These are phyloP conservation scores for Bombus waltoni DNA, from an alignment of 1,140 invertebrate species.

Conservation along the genomic window DNA sequence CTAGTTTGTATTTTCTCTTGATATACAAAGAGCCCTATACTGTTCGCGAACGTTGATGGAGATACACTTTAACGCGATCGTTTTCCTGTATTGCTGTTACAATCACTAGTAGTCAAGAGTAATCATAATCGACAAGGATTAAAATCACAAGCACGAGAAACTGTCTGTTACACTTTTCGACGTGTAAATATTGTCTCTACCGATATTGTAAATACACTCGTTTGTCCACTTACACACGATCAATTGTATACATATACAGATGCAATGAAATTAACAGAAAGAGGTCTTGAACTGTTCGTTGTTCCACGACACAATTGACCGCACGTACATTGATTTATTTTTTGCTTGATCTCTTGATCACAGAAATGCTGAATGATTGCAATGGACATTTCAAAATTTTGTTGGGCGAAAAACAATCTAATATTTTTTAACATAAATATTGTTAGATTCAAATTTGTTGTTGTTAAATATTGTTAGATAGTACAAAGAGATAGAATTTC, in stretches of 20 bases:
- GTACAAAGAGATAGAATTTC: background rate
- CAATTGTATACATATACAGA: conserved; percentile 2
- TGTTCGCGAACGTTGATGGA: too few relatives aligned
- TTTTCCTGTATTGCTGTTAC: background rate
- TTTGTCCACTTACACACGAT: conserved; percentile 6
- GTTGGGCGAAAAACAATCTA: background rate
- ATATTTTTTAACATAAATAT: background rate
- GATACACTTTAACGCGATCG: background rate
- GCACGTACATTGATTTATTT: background rate
- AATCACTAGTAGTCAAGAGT: background rate
- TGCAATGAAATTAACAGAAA: background rate
- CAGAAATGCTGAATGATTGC: background rate
- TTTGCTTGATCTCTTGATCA: background rate
- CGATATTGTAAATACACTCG: conserved; percentile 38
- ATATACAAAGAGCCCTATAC: too few relatives aligned
- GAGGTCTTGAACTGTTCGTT: background rate
- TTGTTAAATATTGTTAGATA: too few relatives aligned
- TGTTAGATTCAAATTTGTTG: background rate
- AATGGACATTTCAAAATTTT: background rate
- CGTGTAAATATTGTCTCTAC: conserved; percentile 16
- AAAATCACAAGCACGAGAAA: conserved; percentile 19
- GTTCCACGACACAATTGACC: background rate
- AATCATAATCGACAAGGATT: conserved; percentile 2
- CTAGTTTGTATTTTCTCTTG: too few relatives aligned
- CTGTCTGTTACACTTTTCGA: background rate